Conservation (phyloP, 2,888 invertebrate species). For the Tipula lateralis region DNA sequence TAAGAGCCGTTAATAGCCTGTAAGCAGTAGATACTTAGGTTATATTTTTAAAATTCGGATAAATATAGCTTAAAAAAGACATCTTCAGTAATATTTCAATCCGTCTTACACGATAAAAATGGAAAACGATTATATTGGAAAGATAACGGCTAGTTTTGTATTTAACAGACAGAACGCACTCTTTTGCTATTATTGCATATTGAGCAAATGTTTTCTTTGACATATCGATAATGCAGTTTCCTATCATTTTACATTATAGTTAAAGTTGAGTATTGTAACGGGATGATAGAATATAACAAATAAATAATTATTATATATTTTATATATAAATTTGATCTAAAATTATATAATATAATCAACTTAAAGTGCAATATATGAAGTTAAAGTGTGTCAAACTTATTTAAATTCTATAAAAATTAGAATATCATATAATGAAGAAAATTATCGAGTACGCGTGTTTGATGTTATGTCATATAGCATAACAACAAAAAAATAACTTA, state of each 20-base stretch:
- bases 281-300: not conserved
- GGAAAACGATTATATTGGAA: too few species aligned
- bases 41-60: too few species aligned
- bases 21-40: too few species aligned
- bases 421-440: not conserved
- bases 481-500: not conserved
- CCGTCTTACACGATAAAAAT: too few species aligned
- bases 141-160: not conserved
- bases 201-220: not conserved
- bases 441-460: constrained; percentile 4
- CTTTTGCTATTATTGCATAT: not conserved
- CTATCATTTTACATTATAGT: not conserved
- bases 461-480: not conserved
- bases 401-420: not conserved
- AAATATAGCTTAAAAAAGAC: too few species aligned
- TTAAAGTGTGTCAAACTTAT: too few species aligned
- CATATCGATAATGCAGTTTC: constrained; percentile 24
- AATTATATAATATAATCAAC: not conserved
- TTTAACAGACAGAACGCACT: not conserved
- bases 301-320: not conserved
- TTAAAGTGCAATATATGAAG: not conserved
- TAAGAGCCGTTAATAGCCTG: too few species aligned
- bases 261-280: not conserved
- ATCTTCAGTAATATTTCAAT: too few species aligned
- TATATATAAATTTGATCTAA: not conserved